These are phyloP conservation scores for Cirrhinus mrigala DNA, from an alignment of 2,797 vertebrate species.

Conservation along the genomic window DNA sequence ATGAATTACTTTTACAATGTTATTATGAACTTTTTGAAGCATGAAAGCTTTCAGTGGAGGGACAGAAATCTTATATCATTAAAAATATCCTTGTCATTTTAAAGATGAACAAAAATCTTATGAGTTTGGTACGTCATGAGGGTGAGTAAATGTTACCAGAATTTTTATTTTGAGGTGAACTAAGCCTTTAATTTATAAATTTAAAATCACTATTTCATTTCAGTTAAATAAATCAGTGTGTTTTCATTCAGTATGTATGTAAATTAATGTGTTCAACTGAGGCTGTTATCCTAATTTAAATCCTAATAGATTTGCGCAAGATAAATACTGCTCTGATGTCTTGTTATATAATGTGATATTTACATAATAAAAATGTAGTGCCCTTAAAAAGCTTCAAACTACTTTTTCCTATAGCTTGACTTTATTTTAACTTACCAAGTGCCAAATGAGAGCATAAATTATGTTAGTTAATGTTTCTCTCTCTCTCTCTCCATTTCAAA, in stretches of 20 bases:
- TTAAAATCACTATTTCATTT: not conserved
- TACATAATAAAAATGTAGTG: not conserved
- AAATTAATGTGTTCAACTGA: not conserved
- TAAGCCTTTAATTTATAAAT: not conserved
- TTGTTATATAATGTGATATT: not conserved
- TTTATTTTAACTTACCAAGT: not conserved
- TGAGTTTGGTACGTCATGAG: not conserved
- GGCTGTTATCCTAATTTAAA: not conserved
- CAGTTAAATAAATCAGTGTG: not conserved
- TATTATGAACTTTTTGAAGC: not conserved
- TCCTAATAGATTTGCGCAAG: not conserved
- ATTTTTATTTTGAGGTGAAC: not conserved
- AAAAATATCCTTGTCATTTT: not conserved
- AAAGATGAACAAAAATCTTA: not conserved
- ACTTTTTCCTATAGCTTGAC: not conserved
- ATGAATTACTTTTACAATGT: not conserved
- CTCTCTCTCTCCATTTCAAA: not conserved
- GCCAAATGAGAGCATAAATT: not conserved
- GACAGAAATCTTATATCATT: not conserved
- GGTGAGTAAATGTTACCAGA: not conserved
- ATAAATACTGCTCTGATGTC: not conserved
- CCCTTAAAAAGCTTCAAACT: not conserved
- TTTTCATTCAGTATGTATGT: not conserved
- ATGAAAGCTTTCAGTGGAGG: not conserved
- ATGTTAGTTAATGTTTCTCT: not conserved